Evolutionary conservation across 2,113 vertebrate genomes (phyloP), one percentile per base, ranked within the genome.

Genomic region (Porphyrio hochstetteri): DNA sequence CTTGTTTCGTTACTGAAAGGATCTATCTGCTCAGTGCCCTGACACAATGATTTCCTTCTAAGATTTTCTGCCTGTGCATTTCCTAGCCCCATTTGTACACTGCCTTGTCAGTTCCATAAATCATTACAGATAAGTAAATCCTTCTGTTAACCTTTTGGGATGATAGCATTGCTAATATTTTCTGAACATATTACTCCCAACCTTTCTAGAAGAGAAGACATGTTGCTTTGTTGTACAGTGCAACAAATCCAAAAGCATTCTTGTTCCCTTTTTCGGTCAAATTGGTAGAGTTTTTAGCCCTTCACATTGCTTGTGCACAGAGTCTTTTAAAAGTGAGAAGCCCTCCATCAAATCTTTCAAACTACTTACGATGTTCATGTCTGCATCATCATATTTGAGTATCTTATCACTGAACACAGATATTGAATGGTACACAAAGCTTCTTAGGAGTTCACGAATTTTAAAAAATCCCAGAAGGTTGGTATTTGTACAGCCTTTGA

Each of bases 111-210:
- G 93, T 82, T 88, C 88, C 95, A 97, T 97, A 97, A 97, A 98
- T 98, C 96, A 97, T 85, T 86, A 86, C 10, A 97, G 97, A 97
- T 97, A 97, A 97, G 92, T 95, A 97, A 98, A 97, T 97, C 95
- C 92, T 97, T 95, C 90, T 95, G 89, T 97, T 97, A 97, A 96
- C 97, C 91, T 98, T 97, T 96, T 60, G 81, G 61, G 89, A 84
- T 88, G 93, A 97, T 82, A 96, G 71, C 60, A 71, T 80, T 96
- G 69, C 87, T 93, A 95, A 42, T 82, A 44, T 93, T 97, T 97
- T 97, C 93, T 87, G 88, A 96, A 78, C 65, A 38, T 76, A 69
- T 79, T 85, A 61, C 81, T 85, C 40, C 25, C 46, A 89, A 46
- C 24, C 87, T 95, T 92, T 91, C 91, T 35, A 85, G 59, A 94